Conservation (phyloP, 2,888 invertebrate genomes). For the Entomobrya multifasciata region DNA sequence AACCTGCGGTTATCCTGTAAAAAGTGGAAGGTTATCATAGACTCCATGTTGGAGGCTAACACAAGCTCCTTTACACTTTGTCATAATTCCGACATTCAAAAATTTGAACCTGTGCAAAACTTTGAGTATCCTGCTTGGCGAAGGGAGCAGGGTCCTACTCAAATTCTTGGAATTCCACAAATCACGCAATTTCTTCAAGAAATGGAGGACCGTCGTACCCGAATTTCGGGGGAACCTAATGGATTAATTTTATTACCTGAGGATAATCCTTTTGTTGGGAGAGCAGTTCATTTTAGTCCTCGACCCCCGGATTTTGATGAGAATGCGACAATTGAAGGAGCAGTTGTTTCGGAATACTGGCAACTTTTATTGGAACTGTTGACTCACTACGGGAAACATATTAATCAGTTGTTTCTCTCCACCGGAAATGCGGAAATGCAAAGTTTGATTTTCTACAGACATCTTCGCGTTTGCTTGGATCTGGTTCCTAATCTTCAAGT, state of each 20-base stretch:
- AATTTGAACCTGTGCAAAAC: not conserved
- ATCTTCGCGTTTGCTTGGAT: not conserved
- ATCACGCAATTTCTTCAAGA: not conserved
- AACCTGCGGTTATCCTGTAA: not conserved
- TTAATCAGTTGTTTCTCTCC: not conserved
- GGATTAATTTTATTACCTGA: not conserved
- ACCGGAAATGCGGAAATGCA: not conserved
- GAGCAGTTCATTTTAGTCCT: not conserved
- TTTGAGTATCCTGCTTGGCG: not conserved
- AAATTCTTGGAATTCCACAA: not conserved
- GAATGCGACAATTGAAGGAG: not conserved
- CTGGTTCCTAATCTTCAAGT: not conserved
- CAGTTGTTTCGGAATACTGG: not conserved
- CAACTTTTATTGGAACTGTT: not conserved
- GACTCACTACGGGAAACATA: not conserved
- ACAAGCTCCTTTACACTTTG: not conserved
- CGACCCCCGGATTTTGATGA: not conserved
- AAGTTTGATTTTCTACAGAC: not conserved
- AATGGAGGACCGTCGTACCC: not conserved
- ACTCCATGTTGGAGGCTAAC: not conserved
- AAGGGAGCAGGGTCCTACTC: not conserved
- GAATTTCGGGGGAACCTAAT: not conserved
- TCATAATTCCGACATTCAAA: not conserved
- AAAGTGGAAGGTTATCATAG: not conserved
- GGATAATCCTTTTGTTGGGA: not conserved